Evolutionary conservation across 2,797 vertebrate species (phyloP), one percentile per base, ranked within the genome.

Genomic region (Sebastes taczanowskii): DNA sequence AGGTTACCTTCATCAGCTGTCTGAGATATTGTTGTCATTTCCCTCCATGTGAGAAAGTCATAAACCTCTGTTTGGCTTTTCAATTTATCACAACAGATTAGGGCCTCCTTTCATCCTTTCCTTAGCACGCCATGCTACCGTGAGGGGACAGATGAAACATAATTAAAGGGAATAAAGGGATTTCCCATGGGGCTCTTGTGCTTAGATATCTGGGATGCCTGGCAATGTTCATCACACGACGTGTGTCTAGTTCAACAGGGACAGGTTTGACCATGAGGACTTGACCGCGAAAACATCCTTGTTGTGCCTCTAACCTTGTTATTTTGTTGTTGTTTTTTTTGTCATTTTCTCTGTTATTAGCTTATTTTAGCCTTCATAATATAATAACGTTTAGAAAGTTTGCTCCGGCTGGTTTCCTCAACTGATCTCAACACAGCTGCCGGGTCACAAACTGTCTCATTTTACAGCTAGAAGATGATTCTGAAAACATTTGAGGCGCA

Each of bases 121-220:
- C 71, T 88, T 53, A 52, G 62, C 72, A 55, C 65, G 62, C 16
- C 6, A 3, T 2, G 22, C 62, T 76, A 69, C 71, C 75, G 68
- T 63, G 16, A 81, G 77, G 66, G 64, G 74, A 65, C n/a, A 46
- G 53, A 85, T 86, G 66, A 88, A 80, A 74, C 65, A 73, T 84
- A 78, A 90, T 89, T 74, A 68, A 77, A 22, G 61, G 78, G 67
- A 90, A 79, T 89, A 13, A 76, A 84, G 68, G 70, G 80, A 91
- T 92, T 89, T 92, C 82, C 86, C n/a, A 22, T 49, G 49, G 23
- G 77, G 70, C 61, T 71, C 42, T 56, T 83, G 32, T 61, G 42
- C 70, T 78, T 64, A 67, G 20, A 74, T 74, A 52, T 70, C 49
- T 70, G 27, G 35, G 68, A 80, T 84, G 80, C 32, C 59, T 63